Conservation (phyloP, 2,888 invertebrate genomes). For the Lasius fuliginosus region DNA sequence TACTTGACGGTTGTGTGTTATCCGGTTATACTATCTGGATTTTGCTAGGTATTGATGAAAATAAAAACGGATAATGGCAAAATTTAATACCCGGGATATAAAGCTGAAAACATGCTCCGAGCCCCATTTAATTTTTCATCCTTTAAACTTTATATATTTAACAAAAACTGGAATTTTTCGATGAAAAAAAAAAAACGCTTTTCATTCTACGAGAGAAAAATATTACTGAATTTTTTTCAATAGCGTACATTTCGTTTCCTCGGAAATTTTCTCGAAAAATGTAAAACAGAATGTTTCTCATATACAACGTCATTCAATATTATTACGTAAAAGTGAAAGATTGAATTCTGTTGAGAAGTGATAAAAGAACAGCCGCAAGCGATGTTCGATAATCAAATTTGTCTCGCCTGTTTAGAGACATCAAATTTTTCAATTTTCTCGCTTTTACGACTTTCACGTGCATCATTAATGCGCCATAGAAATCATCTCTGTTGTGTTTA, state of each 20-base stretch:
- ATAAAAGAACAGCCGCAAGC: neutral
- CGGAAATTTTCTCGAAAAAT: neutral
- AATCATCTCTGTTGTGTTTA: constrained; percentile 5
- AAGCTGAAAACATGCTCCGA: neutral
- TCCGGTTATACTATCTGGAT: neutral
- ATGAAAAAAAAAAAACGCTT: neutral
- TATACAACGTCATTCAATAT: neutral
- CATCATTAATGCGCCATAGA: neutral
- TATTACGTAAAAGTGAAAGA: neutral
- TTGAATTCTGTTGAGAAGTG: neutral
- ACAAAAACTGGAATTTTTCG: neutral
- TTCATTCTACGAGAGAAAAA: neutral
- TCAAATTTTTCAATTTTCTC: neutral
- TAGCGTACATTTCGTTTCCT: neutral
- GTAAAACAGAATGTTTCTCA: neutral
- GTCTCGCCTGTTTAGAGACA: neutral
- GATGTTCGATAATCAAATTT: neutral
- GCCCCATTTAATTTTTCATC: neutral
- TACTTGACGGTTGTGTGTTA: neutral
- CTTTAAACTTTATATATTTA: neutral
- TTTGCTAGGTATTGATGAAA: neutral
- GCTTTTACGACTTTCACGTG: neutral
- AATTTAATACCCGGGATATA: neutral
- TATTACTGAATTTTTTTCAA: neutral
- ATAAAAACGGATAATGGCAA: neutral